These are phyloP conservation scores for Leptestheria dahalacensis DNA, from an alignment of 1,140 invertebrate species.

Conservation along the genomic window DNA sequence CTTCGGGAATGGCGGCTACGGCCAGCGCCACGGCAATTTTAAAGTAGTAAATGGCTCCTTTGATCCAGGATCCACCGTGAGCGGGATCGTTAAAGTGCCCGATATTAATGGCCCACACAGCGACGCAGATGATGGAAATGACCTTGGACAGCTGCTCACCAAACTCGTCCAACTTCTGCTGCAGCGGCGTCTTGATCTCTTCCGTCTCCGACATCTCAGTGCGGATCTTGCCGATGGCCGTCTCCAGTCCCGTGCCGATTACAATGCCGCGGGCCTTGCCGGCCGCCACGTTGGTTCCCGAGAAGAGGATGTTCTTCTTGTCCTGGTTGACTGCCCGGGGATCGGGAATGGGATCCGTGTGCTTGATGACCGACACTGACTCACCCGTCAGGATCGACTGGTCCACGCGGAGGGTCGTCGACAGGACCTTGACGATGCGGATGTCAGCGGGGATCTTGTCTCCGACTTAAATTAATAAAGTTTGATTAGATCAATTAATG, in stretches of 20 bases:
- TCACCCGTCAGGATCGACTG: constrained; percentile 99
- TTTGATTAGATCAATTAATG: background rate
- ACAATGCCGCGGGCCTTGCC: constrained; percentile 97
- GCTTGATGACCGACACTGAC: constrained; percentile 99
- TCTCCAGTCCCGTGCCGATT: constrained; percentile 94
- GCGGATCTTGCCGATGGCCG: constrained; percentile 98
- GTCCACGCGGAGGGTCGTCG: constrained; percentile 96
- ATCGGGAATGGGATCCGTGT: constrained; percentile 92
- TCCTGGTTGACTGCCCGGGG: constrained; percentile 94
- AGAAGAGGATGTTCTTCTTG: constrained; percentile 98
- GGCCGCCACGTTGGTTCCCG: constrained; percentile 96
- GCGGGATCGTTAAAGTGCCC: constrained; percentile 99
- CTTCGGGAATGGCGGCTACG: constrained; percentile 79
- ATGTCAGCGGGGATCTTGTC: constrained; percentile 99
- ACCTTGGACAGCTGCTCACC: constrained; percentile 99
- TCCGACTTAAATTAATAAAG: constrained; percentile 50
- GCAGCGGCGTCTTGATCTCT: constrained; percentile 97
- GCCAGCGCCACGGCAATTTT: constrained; percentile 99
- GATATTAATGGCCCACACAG: constrained; percentile 99
- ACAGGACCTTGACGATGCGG: constrained; percentile 88
- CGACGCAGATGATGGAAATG: constrained; percentile 98
- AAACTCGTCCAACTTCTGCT: constrained; percentile 99
- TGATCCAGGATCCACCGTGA: constrained; percentile 99
- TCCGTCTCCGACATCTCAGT: constrained; percentile 99
- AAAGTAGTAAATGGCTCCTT: constrained; percentile 99